These are phyloP conservation scores for Malurus splendens DNA, from an alignment of 2,797 vertebrate genomes.

Conservation along the genomic window DNA sequence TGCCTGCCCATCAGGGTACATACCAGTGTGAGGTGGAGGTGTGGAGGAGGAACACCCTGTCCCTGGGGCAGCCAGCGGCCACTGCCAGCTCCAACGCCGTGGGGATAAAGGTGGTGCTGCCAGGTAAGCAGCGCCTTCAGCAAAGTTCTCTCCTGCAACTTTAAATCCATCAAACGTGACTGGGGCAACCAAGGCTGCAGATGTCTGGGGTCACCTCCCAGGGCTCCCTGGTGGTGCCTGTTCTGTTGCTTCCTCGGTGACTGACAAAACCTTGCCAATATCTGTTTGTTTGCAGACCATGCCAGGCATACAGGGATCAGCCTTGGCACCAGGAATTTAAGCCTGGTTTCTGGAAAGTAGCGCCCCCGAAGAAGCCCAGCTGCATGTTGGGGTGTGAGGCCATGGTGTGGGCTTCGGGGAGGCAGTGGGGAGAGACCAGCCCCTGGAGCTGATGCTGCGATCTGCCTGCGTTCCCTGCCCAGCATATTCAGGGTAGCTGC, in stretches of 20 bases:
- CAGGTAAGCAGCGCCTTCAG: slow-evolving; percentile 49
- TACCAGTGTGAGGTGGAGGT: slow-evolving; percentile 61
- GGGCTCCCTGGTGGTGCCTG: background rate
- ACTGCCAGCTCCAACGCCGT: slow-evolving; percentile 26
- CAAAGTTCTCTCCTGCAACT: background rate
- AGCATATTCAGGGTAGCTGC: background rate
- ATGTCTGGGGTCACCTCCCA: background rate
- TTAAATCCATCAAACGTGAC: background rate
- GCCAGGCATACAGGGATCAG: background rate
- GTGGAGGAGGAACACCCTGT: slow-evolving; percentile 18
- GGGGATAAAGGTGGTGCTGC: slow-evolving; percentile 52
- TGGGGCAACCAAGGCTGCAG: background rate
- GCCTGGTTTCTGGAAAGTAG: background rate
- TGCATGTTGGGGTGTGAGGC: fast-evolving
- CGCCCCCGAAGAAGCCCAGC: background rate
- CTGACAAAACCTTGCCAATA: too few species aligned
- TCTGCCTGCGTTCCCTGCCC: background rate
- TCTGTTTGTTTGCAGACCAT: background rate
- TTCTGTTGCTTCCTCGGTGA: background rate
- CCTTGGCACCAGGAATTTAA: background rate
- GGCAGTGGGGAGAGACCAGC: fast-evolving
- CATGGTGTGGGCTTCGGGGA: background rate
- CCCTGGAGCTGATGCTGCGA: background rate
- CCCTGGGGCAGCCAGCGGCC: background rate
- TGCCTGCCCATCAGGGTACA: background rate